Base-by-base conservation (phyloP, 2,888 invertebrate species). In the Leuctra nigra region DNA sequence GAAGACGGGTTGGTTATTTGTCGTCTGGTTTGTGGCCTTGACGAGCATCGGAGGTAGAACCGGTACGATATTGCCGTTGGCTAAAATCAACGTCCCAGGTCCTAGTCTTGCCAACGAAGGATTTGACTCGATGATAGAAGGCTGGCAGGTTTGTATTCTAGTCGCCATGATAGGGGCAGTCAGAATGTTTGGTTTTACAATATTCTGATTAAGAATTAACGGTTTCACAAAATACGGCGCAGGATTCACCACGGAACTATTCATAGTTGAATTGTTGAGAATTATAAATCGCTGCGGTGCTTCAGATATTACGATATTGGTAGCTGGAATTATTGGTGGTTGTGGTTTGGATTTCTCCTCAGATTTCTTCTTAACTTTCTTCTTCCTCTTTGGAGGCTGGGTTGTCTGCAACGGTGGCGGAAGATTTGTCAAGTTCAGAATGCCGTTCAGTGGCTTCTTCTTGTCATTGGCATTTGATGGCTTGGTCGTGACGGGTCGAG, bases 51-150 rank as follows among this genome's bases (percentile, higher is more conserved):
- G 64, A 14, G 67, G 67, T 53, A 70, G 56, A 22, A 72, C 63
- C 14, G 72, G 72, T 47, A 72, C 61, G 33, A 72, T 64, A 52
- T 66, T 68, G 25, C 72, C 72, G 59, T 72, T 72, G 3, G 72
- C 67, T 54, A 73, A 62, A 46, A 73, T 67, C 60, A 74, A 63
- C 11, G 73, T 71, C 55, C 72, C 72, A 9, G 72, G 67, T 33
- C 70, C 69, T 41, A 73, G 62, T 7, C 53, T 41, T 22, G 53
- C 59, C 9, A 50, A 20, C 33, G 50, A 50, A 3, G 33, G 33
- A 18, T 50, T 50, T 6, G 9, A 16, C 7, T 29, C 22, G 33
- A 50, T 29, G 1, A 33, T 50, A 4, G 50, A 20, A n/a, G n/a
- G n/a, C 16, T 11, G 2, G 9, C 18, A 33, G 13, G 50, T 33